Base-by-base conservation (phyloP, 2,888 invertebrate genomes). In the Drosophila meridiana region DNA sequence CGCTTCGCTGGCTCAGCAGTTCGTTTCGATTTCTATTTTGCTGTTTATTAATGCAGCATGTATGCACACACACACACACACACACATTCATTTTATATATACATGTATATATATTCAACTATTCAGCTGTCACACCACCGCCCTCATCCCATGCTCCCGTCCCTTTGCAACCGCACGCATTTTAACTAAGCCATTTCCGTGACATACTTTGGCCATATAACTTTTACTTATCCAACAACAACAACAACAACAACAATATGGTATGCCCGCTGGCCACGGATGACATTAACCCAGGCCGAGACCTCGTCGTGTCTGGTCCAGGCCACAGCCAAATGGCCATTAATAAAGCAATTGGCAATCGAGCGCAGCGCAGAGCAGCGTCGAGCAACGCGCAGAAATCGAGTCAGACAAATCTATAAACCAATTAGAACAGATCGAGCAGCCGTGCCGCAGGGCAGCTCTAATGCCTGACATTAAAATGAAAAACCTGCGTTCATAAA, bases 21-120 rank as follows among this genome's bases (percentile, higher is more conserved):
- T 76, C 80, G 83, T 81, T 85, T 90, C 87, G 90, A 88, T 90
- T 90, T 87, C 90, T 88, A 88, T 90, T 89, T 87, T 72, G 80
- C 68, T 76, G 65, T 76, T 87, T 83, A 83, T 81, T 86, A 85
- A 85, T 85, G 89, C 87, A 87, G 72, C 34, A 48, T 11, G 4
- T 45, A 36, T 20, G 38, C 5, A 62, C 5, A 50, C n/a, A 50
- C 2, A 50, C n/a, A 9, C n/a, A 53, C 53, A 26, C 20, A 30
- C 9, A 50, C 14, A 50, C 9, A 43, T 20, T 7, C 6, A 20
- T 43, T 20, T 20, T 20, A 20, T 20, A 48, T 40, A 40, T n/a
- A 26, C 3, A 13, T 13, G 7, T 4, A 50, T 26, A 65, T 61
- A 65, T 63, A 69, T 61, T 53, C 67, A 76, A 76, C 71, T 71